phyloP scores from a whole-genome alignment of 1,140 invertebrate species.

The Sesamia nonagrioides region DNA sequence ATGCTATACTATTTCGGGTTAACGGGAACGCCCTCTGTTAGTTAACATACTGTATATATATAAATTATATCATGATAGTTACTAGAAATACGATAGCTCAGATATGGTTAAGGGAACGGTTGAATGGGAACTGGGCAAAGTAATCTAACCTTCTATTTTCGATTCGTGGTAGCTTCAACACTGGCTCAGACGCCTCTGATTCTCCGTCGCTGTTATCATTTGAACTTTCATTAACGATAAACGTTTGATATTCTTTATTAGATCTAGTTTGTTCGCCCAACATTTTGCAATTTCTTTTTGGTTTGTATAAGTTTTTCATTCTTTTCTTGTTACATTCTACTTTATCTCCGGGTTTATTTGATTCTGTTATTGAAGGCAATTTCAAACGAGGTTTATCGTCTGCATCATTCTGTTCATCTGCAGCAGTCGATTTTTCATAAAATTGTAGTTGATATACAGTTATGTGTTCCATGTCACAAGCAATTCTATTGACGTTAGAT shows the following conservation, averaged over 20 bases:
- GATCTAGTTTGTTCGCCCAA: conserved; percentile 65
- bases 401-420: conserved; percentile 42
- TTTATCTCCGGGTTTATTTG: conserved; percentile 63
- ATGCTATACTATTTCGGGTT: too few relatives aligned
- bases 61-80: not conserved
- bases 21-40: too few relatives aligned
- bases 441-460: conserved; percentile 75
- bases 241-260: conserved; percentile 75
- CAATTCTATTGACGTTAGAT: conserved; percentile 53
- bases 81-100: not conserved
- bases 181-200: conserved; percentile 72
- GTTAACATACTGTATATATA: too few relatives aligned
- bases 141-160: conserved; percentile 77
- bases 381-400: conserved; percentile 56
- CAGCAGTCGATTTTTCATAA: conserved; percentile 57
- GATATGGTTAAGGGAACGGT: not conserved
- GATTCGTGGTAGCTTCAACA: conserved; percentile 81
- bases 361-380: conserved; percentile 76
- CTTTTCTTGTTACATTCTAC: conserved; percentile 56
- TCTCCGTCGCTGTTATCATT: conserved; percentile 70
- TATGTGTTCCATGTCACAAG: conserved; percentile 80
- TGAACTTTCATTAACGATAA: conserved; percentile 71
- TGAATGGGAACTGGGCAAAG: conserved; percentile 24
- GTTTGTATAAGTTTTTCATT: conserved; percentile 62
- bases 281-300: conserved; percentile 66